phyloP scores from a whole-genome alignment of 2,888 invertebrate genomes.

The Leucophenga maculata region DNA sequence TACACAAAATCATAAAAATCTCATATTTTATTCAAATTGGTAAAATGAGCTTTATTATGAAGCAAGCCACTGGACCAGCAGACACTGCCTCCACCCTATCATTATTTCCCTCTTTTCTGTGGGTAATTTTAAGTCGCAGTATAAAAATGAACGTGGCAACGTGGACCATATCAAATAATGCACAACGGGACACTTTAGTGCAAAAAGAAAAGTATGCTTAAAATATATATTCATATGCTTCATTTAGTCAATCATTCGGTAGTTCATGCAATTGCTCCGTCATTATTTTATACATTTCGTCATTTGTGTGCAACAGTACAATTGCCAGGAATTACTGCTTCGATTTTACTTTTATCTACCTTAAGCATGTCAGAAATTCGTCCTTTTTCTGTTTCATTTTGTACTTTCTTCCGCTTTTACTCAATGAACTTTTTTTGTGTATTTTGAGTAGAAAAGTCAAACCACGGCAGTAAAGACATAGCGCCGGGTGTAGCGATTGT shows the following conservation, averaged over 20 bases:
- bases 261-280: background rate
- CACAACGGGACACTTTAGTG: conserved; percentile 50
- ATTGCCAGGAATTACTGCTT: too few relatives aligned
- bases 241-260: too few relatives aligned
- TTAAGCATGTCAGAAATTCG: too few relatives aligned
- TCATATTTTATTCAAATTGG: conserved; percentile 71
- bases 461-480: too few relatives aligned
- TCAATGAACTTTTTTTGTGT: too few relatives aligned
- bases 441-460: too few relatives aligned
- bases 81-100: conserved; percentile 15
- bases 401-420: too few relatives aligned
- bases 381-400: too few relatives aligned
- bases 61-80: conserved; percentile 39
- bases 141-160: too few relatives aligned
- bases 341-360: too few relatives aligned
- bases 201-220: background rate
- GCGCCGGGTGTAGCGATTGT: too few relatives aligned
- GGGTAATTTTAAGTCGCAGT: background rate
- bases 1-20: conserved; percentile 57
- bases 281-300: background rate
- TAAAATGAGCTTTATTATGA: conserved; percentile 58
- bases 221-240: background rate
- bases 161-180: conserved; percentile 33
- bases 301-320: too few relatives aligned
- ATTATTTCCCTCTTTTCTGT: conserved; percentile 32